Evolutionary conservation across 2,888 invertebrate genomes (phyloP).

Genomic region (Tenthredo livida): DNA sequence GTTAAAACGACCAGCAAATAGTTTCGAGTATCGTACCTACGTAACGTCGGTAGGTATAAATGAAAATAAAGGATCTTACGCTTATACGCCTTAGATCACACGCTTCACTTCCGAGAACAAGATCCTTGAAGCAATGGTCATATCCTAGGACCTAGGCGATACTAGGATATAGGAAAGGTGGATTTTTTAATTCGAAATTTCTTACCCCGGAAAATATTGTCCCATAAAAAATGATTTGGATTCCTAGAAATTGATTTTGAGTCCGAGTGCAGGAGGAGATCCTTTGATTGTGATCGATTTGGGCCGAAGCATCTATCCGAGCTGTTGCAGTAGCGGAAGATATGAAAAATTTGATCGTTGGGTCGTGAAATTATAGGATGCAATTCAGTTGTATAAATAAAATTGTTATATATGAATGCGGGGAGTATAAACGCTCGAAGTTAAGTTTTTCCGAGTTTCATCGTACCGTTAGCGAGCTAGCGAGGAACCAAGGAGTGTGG

Average conservation of each 20-base stretch:
- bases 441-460: slow-evolving; percentile 5
- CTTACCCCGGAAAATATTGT: no score
- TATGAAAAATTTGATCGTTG: neutral
- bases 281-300: neutral
- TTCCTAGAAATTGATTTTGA: neutral
- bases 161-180: neutral
- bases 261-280: neutral
- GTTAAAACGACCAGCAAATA: slow-evolving; percentile 24
- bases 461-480: neutral
- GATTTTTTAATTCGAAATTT: neutral
- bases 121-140: neutral
- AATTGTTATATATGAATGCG: neutral
- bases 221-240: no score
- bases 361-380: slow-evolving; percentile 9
- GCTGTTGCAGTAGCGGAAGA: neutral
- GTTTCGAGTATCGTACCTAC: slow-evolving; percentile 14
- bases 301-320: no score
- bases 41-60: slow-evolving; percentile 21
- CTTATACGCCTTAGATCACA: slow-evolving; percentile 6
- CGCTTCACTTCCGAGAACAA: neutral
- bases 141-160: neutral
- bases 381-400: neutral
- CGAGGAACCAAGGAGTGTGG: neutral
- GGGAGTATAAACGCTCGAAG: neutral
- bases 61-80: slow-evolving; percentile 38